Percentiles rank a stretch among this genome's conserved stretches.
These are phyloP conservation scores for Oryzias melastigma DNA, from an alignment of 2,113 vertebrate genomes.

Conservation along the genomic window DNA sequence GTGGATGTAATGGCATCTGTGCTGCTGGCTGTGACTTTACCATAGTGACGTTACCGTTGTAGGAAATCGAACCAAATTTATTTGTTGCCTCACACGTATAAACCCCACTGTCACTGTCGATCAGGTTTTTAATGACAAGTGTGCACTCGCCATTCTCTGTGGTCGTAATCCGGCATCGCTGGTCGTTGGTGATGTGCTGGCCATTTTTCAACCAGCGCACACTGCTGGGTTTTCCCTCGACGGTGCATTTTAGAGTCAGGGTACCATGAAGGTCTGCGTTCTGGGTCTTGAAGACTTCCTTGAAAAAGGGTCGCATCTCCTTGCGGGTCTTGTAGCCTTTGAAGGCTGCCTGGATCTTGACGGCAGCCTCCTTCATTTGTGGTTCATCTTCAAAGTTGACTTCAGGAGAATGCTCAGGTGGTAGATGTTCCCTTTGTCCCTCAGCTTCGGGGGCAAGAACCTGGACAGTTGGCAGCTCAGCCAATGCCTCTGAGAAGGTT, in stretches of 20 bases:
- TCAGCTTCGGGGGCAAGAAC: constrained; percentile 15
- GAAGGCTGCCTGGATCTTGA: constrained; percentile 94
- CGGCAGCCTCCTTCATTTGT: constrained; percentile 81
- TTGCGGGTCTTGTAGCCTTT: constrained; percentile 90
- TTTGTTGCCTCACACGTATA: constrained; percentile 89
- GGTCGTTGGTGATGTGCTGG: constrained; percentile 74
- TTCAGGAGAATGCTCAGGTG: constrained; percentile 40
- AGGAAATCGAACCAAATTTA: constrained; percentile 83
- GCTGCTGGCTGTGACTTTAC: constrained; percentile 29
- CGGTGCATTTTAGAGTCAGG: constrained; percentile 80
- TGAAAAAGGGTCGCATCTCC: constrained; percentile 85
- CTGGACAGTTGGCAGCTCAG: constrained; percentile 65
- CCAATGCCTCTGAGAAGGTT: constrained; percentile 83
- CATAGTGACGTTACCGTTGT: constrained; percentile 84
- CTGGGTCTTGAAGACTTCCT: constrained; percentile 84
- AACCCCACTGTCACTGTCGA: constrained; percentile 77
- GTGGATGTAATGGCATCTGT: constrained; percentile 39
- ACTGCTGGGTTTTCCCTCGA: constrained; percentile 79
- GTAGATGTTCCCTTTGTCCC: not conserved
- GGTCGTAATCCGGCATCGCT: constrained; percentile 77
- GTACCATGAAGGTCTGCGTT: constrained; percentile 76
- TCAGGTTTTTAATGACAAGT: constrained; percentile 81
- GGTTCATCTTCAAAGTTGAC: constrained; percentile 68
- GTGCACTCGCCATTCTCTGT: constrained; percentile 82
- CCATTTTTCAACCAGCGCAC: constrained; percentile 86